Evolutionary conservation across 2,797 vertebrate genomes (phyloP), one percentile per base, ranked within the genome.

Genomic region (Pseudocheirus occidentalis): DNA sequence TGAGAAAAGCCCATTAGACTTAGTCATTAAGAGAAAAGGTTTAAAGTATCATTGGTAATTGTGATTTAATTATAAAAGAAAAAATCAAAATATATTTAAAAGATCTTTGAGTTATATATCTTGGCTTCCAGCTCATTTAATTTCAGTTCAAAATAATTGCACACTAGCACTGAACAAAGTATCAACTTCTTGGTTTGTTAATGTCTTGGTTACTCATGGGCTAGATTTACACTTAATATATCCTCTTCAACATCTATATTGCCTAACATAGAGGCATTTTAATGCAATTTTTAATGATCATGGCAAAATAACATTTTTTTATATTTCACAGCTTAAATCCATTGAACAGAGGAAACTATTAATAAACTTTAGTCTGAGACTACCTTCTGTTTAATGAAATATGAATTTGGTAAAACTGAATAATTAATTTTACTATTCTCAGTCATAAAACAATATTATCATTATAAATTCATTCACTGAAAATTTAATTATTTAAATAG

Each of bases 351-450:
- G 34, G 34, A 5, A 73, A 29, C 55, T 94, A 50, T 62, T 94
- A 55, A 2, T 91, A 14, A 12, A 92, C 50, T 92, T 66, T 92
- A 55, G 40, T 62, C 92, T 27, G 24, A 16, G 24, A 90, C 2
- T 0, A 66, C 5, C 28, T 93, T 53, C 6, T 46, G 34, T 59
- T 93, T 94, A 90, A 50, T 53, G 27, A 96, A 96, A 96, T 94
- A 53, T 0, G 93, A 28, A 5, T 90, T 96, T 93, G 66, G 21
- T 56, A 73, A 27, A 58, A 95, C 10, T 91, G 12, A 28, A 10
- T 92, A 94, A 93, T 92, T 93, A 93, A 93, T 91, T 94, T 95
- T 92, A 59, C 18, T 92, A 89, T 92, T 95, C 3, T 10, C 91
- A 93, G 21, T n/a, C 31, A 59, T n/a, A 0, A 91, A 14, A 57